Conservation (phyloP, 2,888 invertebrate species). For the Periphyllus acericola region DNA sequence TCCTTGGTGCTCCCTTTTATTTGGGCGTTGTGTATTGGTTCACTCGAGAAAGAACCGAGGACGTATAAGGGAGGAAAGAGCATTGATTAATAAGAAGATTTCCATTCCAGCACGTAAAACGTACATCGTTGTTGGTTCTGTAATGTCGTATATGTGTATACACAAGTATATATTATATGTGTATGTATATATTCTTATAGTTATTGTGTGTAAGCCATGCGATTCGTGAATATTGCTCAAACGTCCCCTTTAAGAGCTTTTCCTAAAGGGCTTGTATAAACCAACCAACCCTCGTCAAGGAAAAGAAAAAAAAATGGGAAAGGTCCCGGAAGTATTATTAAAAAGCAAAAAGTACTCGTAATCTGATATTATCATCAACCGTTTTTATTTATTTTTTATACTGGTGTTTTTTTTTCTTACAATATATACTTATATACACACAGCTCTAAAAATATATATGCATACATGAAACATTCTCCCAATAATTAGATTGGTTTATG, state of each 20-base stretch:
- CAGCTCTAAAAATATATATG: neutral
- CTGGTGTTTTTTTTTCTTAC: slow-evolving; percentile 8
- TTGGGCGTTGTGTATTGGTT: slow-evolving; percentile 11
- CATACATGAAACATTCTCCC: neutral
- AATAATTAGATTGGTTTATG: slow-evolving; percentile 35
- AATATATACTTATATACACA: neutral
- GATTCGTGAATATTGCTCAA: slow-evolving; percentile 50
- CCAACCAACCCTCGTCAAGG: slow-evolving; percentile 42
- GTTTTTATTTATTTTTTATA: slow-evolving; percentile 54
- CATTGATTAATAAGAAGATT: slow-evolving; percentile 57
- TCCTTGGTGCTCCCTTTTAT: slow-evolving; percentile 24
- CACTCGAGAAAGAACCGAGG: slow-evolving; percentile 30
- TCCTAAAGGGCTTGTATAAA: slow-evolving; percentile 51
- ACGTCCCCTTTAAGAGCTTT: slow-evolving; percentile 57
- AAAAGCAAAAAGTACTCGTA: slow-evolving; percentile 59
- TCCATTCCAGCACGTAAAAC: slow-evolving; percentile 43
- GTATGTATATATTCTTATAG: neutral
- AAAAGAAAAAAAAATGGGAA: slow-evolving; percentile 44
- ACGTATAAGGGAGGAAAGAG: slow-evolving; percentile 30
- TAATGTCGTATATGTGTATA: slow-evolving; percentile 43
- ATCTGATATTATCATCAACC: slow-evolving; percentile 57
- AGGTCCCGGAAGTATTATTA: slow-evolving; percentile 62
- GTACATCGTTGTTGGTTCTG: slow-evolving; percentile 30
- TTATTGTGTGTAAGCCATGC: slow-evolving; percentile 51
- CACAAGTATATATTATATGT: neutral